Evolutionary conservation across 2,113 vertebrate species (phyloP).

Genomic region (Nothoprocta pentlandii): DNA sequence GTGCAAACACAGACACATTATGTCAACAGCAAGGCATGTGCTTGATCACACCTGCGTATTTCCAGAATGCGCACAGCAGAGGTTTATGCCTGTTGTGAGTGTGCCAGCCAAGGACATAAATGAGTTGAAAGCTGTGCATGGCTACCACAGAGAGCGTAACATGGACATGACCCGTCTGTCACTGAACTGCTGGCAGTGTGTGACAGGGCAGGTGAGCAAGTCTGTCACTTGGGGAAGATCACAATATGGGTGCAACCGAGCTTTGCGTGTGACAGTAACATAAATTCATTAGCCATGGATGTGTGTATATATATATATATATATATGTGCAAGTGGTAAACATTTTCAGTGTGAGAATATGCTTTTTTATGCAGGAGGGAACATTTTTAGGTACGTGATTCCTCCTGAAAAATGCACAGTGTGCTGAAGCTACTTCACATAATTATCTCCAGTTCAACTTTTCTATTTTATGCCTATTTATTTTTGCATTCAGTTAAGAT

Average conservation of each 20-base stretch:
- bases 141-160: not conserved
- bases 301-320: no score
- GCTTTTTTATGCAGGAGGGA: not conserved
- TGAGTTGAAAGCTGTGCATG: fast-evolving
- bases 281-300: not conserved
- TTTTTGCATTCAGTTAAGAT: not conserved
- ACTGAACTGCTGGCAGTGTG: not conserved
- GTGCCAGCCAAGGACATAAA: not conserved
- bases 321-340: not conserved
- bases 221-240: not conserved
- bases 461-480: not conserved
- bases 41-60: not conserved
- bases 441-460: not conserved
- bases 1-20: not conserved
- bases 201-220: not conserved
- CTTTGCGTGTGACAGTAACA: not conserved
- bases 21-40: not conserved
- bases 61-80: not conserved
- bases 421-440: not conserved
- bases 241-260: not conserved
- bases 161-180: not conserved
- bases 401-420: not conserved
- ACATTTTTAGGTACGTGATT: not conserved
- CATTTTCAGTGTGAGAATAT: not conserved
- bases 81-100: not conserved